Conservation (phyloP, 2,888 invertebrate species). For the Cosmia trapezina region DNA sequence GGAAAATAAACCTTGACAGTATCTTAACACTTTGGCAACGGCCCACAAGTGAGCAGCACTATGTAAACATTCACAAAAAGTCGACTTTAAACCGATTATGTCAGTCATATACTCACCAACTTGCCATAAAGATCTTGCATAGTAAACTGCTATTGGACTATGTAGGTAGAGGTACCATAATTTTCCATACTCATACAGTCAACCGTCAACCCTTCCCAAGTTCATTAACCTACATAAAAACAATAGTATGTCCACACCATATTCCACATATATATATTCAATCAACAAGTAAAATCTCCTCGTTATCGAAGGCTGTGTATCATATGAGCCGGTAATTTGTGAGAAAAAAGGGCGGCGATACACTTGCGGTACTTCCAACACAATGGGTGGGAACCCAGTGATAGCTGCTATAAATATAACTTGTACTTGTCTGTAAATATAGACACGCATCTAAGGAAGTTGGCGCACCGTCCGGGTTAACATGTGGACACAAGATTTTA, state of each 20-base stretch:
- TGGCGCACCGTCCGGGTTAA: background rate
- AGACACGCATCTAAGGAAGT: slow-evolving; percentile 42
- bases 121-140: background rate
- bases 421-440: slow-evolving; percentile 45
- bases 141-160: background rate
- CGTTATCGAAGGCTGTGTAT: slow-evolving; percentile 54
- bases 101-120: background rate
- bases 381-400: slow-evolving; percentile 67
- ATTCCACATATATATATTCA: slow-evolving; percentile 35
- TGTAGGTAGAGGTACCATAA: background rate
- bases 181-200: background rate
- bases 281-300: slow-evolving; percentile 42
- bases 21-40: no score
- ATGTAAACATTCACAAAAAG: background rate
- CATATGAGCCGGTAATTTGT: slow-evolving; percentile 58
- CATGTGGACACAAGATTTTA: background rate
- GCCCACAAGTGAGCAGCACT: background rate
- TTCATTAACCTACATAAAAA: slow-evolving; percentile 51
- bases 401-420: slow-evolving; percentile 53
- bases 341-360: slow-evolving; percentile 69
- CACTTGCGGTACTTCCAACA: slow-evolving; percentile 55
- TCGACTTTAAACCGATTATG: background rate
- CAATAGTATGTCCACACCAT: slow-evolving; percentile 35
- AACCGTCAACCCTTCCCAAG: slow-evolving; percentile 19
- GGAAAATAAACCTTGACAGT: no score